Evolutionary conservation across 2,888 invertebrate genomes (phyloP).

Genomic region (Cryptocheilus praepositus): DNA sequence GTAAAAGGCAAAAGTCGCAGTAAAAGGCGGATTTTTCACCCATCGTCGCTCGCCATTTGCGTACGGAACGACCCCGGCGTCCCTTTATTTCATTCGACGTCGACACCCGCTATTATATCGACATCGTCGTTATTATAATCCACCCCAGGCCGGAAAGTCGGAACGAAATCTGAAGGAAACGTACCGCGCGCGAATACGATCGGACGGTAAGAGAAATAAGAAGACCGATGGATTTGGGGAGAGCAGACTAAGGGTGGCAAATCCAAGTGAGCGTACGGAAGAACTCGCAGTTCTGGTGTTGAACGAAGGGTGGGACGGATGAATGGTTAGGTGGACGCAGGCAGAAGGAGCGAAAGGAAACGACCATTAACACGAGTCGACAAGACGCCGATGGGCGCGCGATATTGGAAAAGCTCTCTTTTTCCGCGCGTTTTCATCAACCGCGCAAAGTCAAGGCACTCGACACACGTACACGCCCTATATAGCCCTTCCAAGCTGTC

Average conservation of each 20-base stretch:
- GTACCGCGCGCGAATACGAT: slow-evolving; percentile 22
- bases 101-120: slow-evolving; percentile 36
- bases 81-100: slow-evolving; percentile 24
- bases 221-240: slow-evolving; percentile 11
- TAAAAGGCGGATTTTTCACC: slow-evolving; percentile 13
- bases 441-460: slow-evolving; percentile 31
- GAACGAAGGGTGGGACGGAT: not conserved
- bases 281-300: slow-evolving; percentile 1
- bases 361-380: slow-evolving; percentile 46
- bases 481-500: too few relatives aligned
- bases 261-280: slow-evolving; percentile 2
- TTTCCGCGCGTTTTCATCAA: slow-evolving; percentile 33
- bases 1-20: slow-evolving; percentile 7
- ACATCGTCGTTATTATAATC: slow-evolving; percentile 40
- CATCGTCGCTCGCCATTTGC: slow-evolving; percentile 2
- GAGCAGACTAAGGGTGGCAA: not conserved
- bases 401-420: slow-evolving; percentile 42
- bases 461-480: slow-evolving; percentile 19
- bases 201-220: slow-evolving; percentile 24
- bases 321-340: not conserved
- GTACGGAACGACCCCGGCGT: slow-evolving; percentile 14
- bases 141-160: slow-evolving; percentile 27
- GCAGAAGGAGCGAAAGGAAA: slow-evolving; percentile 19
- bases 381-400: slow-evolving; percentile 38
- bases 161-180: slow-evolving; percentile 28